Evolutionary conservation across 2,113 vertebrate species (phyloP), one percentile per base, ranked within the genome.

Genomic region (Menura novaehollandiae): DNA sequence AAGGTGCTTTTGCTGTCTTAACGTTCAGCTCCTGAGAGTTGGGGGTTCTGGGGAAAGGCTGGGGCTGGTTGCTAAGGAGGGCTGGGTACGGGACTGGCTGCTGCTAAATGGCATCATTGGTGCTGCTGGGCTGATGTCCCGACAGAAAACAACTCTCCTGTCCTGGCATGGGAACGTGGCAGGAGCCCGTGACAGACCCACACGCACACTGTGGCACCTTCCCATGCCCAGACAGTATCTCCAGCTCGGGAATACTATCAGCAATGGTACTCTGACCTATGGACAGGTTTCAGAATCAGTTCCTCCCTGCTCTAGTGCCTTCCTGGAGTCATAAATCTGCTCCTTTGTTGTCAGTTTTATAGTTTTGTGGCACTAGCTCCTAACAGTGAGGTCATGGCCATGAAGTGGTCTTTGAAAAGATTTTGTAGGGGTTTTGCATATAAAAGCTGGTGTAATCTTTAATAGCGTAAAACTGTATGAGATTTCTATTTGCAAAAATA

Each of bases 201-300:
- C 44, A 26, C 0, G 0, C 7, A 15, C 9, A 8, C 18, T 2
- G 0, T 23, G 26, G 12, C 11, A 11, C 43, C 35, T 74, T 15
- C 27, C 68, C 3, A 0, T 19, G 35, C 33, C 20, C 32, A 37
- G 53, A 13, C 15, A 20, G 3, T 1, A 6, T 4, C 60, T 81
- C 26, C 67, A 49, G n/a, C 19, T 49, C 66, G 26, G 20, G 46
- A 41, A 5, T 37, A 23, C 10, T 10, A 1, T 12, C 39, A 51
- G 58, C 27, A 43, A 2, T 3, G 59, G 18, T 35, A 28, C 56
- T 56, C 58, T 86, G 41, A 51, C 43, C 67, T 21, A 8, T 4
- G 13, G 13, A 9, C 43, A 37, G 22, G 2, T 39, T 28, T 60
- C 89, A 73, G 20, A 67, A n/a, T 18, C 26, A 7, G 6, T 21